Conservation (phyloP, 2,888 invertebrate genomes). For the Epicampocera succincta region DNA sequence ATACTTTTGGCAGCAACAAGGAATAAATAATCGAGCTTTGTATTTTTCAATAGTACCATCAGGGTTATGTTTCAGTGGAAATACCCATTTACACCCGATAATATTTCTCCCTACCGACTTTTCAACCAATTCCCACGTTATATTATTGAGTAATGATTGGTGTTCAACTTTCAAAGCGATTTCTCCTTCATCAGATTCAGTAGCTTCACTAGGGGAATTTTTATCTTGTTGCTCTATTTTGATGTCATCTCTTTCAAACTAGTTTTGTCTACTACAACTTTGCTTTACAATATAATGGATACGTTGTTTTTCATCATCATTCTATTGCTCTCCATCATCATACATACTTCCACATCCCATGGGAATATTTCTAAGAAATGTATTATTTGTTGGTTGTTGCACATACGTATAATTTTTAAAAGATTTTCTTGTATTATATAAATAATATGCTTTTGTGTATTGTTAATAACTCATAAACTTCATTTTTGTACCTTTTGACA, state of each 20-base stretch:
- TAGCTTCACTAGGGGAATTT: neutral
- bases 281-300: neutral
- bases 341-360: neutral
- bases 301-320: neutral
- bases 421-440: constrained; percentile 59
- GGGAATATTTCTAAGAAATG: neutral
- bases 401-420: constrained; percentile 43
- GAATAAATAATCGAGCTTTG: constrained; percentile 48
- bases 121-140: constrained; percentile 63
- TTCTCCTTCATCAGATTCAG: neutral
- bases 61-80: constrained; percentile 39
- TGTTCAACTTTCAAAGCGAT: constrained; percentile 48
- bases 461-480: constrained; percentile 41
- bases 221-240: neutral
- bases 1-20: constrained; percentile 52
- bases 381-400: neutral
- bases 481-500: constrained; percentile 28
- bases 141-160: constrained; percentile 20
- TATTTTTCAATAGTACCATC: constrained; percentile 51
- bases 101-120: constrained; percentile 49
- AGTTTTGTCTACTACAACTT: neutral
- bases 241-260: neutral
- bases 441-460: constrained; percentile 60
- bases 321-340: neutral
- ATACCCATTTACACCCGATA: constrained; percentile 37